These are phyloP conservation scores for Pitta sordida DNA, from an alignment of 2,113 vertebrate genomes.

Conservation along the genomic window DNA sequence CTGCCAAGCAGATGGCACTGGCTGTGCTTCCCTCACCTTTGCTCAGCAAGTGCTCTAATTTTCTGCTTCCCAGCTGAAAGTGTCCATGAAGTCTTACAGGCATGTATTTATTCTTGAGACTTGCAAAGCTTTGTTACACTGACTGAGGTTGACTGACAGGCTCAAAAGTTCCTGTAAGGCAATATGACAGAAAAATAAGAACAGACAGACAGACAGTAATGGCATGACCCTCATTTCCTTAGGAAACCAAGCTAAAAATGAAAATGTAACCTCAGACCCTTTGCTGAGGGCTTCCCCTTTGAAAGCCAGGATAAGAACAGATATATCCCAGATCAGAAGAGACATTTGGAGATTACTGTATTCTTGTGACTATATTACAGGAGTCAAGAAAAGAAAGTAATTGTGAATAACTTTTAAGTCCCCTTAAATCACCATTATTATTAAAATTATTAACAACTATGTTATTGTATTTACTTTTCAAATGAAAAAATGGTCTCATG, in stretches of 20 bases:
- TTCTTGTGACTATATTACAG: neutral
- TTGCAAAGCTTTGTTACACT: neutral
- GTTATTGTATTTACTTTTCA: neutral
- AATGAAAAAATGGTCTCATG: neutral
- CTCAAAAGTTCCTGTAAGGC: slow-evolving; percentile 30
- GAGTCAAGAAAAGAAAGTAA: neutral
- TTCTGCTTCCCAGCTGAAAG: neutral
- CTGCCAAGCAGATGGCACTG: neutral
- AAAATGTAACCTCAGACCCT: slow-evolving; percentile 42
- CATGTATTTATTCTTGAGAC: neutral
- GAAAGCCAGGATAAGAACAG: neutral
- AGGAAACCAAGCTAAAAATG: slow-evolving; percentile 48
- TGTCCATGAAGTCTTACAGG: neutral
- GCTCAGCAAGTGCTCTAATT: neutral
- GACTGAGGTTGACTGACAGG: neutral
- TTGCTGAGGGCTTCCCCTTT: slow-evolving; percentile 22
- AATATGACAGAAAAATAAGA: slow-evolving; percentile 24
- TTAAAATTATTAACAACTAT: neutral
- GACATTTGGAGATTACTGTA: neutral
- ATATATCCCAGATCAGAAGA: neutral
- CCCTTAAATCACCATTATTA: neutral
- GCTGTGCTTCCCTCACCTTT: neutral
- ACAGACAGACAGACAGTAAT: slow-evolving; percentile 27
- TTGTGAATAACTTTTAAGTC: neutral
- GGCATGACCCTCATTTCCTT: slow-evolving; percentile 19